Conservation (phyloP, 2,797 vertebrate genomes). For the Spatula versicolor region DNA sequence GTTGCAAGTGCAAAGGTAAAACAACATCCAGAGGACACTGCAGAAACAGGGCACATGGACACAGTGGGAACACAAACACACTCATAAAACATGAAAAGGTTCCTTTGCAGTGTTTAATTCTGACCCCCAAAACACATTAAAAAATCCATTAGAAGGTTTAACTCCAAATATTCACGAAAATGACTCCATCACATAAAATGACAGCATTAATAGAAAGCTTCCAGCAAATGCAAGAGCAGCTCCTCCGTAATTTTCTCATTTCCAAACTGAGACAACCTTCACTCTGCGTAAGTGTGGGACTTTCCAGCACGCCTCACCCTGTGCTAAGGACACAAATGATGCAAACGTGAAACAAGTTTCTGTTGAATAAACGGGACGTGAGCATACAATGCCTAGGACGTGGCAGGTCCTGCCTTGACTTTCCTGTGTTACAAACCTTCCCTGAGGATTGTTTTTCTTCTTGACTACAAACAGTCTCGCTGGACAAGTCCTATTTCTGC, state of each 20-base stretch:
- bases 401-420: not conserved
- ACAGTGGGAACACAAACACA: not conserved
- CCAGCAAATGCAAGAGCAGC: not conserved
- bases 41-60: not conserved
- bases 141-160: not conserved
- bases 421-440: not conserved
- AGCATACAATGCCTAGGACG: not conserved
- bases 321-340: not conserved
- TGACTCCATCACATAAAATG: not conserved
- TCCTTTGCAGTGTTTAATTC: not conserved
- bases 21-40: not conserved
- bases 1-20: not conserved
- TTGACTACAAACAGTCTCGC: not conserved
- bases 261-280: not conserved
- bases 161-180: not conserved
- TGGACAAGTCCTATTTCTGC: not conserved
- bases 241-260: not conserved
- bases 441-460: not conserved
- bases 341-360: not conserved
- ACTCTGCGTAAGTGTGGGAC: accelerated
- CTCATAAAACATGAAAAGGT: not conserved
- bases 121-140: not conserved
- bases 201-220: not conserved
- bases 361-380: not conserved
- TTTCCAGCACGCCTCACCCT: not conserved